Base-by-base conservation (phyloP, 2,797 vertebrate species). In the Ptychadena robeensis region DNA sequence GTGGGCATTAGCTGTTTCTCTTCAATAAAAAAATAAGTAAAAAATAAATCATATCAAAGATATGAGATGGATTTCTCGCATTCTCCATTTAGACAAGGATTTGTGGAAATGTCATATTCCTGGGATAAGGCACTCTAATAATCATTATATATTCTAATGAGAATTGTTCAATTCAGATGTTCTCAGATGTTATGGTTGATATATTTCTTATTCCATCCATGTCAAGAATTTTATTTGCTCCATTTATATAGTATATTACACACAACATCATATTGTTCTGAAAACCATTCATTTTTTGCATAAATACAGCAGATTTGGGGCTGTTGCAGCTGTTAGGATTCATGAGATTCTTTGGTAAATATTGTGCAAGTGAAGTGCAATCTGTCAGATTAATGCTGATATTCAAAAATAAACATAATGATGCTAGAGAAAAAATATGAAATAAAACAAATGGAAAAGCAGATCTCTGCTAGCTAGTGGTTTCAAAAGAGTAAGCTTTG, bases 41-140 rank as follows among this genome's bases (percentile, higher is more conserved):
- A 90, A 87, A 90, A 90, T 89, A 83, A 87, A 79, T 86, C 87
- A 76, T 75, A 84, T 79, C 86, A 63, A 70, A 86, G 73, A 88
- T 81, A 88, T 87, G 86, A 66, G n/a, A 37, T 83, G 76, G 88
- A 86, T 87, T 92, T 34, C 74, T 34, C 70, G 40, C 44, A 44
- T 85, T 88, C 81, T 87, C 78, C 85, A 86, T 86, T 88, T 88
- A 81, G 81, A 90, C 35, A 9, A 38, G 59, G 75, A 82, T 88
- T 82, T 81, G 59, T 83, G 86, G 85, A n/a, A 53, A 53, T 53
- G 44, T 22, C 44, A 53, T 7, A 18, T 53, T 53, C 44, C 18
- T 9, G 15, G 18, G 6, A 18, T 22, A 53, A 74, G 70, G 73
- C 48, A 70, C 57, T 81, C 73, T 53, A 35, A 27, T 32, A 85